Base-by-base conservation (phyloP, 2,113 vertebrate genomes). In the Pimephales promelas region DNA sequence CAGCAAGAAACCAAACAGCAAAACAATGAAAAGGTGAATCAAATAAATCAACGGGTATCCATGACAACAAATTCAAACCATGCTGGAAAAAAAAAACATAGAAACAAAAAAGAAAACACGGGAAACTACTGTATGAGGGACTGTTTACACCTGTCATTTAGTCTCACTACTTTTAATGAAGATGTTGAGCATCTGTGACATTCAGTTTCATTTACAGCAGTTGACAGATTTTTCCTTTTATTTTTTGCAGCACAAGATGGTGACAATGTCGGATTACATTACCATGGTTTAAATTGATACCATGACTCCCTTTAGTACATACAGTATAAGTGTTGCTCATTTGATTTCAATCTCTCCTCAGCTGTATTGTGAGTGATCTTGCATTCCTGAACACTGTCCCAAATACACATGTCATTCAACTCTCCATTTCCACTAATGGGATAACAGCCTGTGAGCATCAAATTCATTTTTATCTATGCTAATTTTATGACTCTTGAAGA, bases 391-490 rank as follows among this genome's bases (percentile, higher is more conserved):
- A 78, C 40, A 52, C 24, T 28, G 36, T 68, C 40, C 34, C 13
- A 22, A 73, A 72, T 59, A 57, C 14, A 72, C 64, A 66, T 34
- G 49, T 80, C 70, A 64, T 62, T 86, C 54, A 70, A n/a, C 49
- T 56, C 66, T 47, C 31, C 36, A 47, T 56, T 64, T 66, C 24
- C 62, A 47, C 47, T 64, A 79, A 73, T 79, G 43, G 49, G 66
- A 61, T 78, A 56, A 72, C 43, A 64, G 78, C 79, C 6, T 24
- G 40, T 9, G 28, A 79, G 24, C 24, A 22, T 84, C 82, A 82
- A 70, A 85, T 81, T 85, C 7, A 62, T 87, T 82, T 84, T 74
- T 71, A 79, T 76, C 73, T 61, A 84, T 79, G 73, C 36, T 73
- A 71, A 84, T 86, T 86, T 72, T 26, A 86, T 83, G 56, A 22